Conservation (phyloP, 2,797 vertebrate species). For the Toxotes lorentzi region DNA sequence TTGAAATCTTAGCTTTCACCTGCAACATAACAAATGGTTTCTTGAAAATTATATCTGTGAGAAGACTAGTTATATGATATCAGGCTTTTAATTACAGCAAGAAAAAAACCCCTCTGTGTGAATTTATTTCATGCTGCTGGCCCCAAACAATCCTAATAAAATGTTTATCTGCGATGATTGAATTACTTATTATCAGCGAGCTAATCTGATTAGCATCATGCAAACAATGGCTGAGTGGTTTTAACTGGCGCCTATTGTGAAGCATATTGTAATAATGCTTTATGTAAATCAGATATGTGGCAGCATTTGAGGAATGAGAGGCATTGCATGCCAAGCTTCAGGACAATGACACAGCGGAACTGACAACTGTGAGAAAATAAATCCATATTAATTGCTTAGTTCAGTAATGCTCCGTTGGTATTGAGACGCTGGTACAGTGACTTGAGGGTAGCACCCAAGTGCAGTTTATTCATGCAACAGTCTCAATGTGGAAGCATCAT, state of each 20-base stretch:
- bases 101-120: background rate
- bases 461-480: background rate
- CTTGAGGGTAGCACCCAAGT: background rate
- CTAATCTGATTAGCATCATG: slow-evolving; percentile 48
- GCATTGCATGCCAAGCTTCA: slow-evolving; percentile 7
- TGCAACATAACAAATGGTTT: background rate
- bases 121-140: slow-evolving; percentile 15
- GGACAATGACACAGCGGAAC: slow-evolving; percentile 3
- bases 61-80: background rate
- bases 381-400: slow-evolving; percentile 3
- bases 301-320: slow-evolving; percentile 14
- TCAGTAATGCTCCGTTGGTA: background rate
- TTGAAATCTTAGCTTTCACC: slow-evolving; percentile 3
- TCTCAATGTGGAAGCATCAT: background rate
- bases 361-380: slow-evolving; percentile 14
- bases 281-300: slow-evolving; percentile 41
- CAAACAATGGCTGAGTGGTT: slow-evolving; percentile 45
- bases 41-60: background rate
- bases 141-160: slow-evolving; percentile 29
- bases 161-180: slow-evolving; percentile 36
- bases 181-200: slow-evolving; percentile 41
- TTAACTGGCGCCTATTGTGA: slow-evolving; percentile 27
- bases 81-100: background rate
- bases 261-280: slow-evolving; percentile 19
- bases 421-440: background rate